Conservation (phyloP, 2,888 invertebrate species). For the Bembecia ichneumoniformis region DNA sequence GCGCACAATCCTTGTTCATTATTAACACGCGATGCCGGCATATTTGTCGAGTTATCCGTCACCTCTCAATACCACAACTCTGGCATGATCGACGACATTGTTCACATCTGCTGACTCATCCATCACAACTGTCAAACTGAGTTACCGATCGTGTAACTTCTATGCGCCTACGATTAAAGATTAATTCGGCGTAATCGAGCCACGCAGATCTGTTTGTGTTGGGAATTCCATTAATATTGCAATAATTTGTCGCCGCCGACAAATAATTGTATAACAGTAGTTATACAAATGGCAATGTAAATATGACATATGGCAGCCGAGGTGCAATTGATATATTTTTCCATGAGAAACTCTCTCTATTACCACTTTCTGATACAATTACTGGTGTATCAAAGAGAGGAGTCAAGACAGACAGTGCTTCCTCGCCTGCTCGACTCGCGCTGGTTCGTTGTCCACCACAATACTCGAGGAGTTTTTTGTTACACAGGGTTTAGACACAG, state of each 20-base stretch:
- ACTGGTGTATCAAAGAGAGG: too few relatives aligned
- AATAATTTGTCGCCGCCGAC: neutral
- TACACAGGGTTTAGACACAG: too few relatives aligned
- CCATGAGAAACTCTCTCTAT: too few relatives aligned
- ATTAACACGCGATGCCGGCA: neutral
- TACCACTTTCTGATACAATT: too few relatives aligned
- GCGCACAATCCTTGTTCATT: too few relatives aligned
- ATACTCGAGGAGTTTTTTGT: too few relatives aligned
- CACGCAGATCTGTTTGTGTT: neutral
- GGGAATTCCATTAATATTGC: neutral
- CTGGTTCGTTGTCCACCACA: too few relatives aligned
- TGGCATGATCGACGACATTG: constrained; percentile 5
- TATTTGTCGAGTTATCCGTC: neutral
- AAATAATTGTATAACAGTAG: neutral
- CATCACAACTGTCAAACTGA: constrained; percentile 5
- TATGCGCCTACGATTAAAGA: neutral
- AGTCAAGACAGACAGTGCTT: too few relatives aligned
- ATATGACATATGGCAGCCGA: neutral
- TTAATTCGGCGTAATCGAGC: neutral
- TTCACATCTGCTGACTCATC: constrained; percentile 8
- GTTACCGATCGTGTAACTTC: neutral
- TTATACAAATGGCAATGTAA: neutral
- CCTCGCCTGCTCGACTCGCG: too few relatives aligned
- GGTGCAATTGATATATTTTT: too few relatives aligned
- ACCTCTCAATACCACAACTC: constrained; percentile 1